Percentiles rank a stretch among this genome's conserved stretches.
These are phyloP conservation scores for Ranitomeya variabilis DNA, from an alignment of 2,113 vertebrate species.

Conservation along the genomic window DNA sequence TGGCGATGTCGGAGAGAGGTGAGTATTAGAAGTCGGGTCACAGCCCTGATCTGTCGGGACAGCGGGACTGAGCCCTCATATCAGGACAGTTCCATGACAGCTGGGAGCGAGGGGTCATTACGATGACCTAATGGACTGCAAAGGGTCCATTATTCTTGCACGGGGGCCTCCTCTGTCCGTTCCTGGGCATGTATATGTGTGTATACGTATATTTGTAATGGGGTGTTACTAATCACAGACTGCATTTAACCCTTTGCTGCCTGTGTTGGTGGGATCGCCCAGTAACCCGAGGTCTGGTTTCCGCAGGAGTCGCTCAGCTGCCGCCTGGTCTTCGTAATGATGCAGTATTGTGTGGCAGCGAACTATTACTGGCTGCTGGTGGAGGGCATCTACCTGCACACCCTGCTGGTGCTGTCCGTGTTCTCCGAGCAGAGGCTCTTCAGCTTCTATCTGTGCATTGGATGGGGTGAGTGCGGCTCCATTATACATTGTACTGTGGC, in stretches of 20 bases:
- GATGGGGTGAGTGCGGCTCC: slow-evolving; percentile 85
- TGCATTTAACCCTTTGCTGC: neutral
- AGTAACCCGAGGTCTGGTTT: neutral
- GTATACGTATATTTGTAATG: no score
- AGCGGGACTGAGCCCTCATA: no score
- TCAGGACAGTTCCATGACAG: no score
- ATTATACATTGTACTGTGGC: neutral
- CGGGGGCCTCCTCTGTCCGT: no score
- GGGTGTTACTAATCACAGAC: no score
- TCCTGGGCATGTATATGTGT: no score
- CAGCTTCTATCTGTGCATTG: slow-evolving; percentile 85
- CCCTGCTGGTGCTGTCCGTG: slow-evolving; percentile 84
- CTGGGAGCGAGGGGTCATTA: no score
- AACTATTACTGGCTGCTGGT: slow-evolving; percentile 98
- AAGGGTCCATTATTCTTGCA: no score
- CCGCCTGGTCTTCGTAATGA: slow-evolving; percentile 90
- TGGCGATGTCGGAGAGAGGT: no score
- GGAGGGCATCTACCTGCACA: slow-evolving; percentile 94
- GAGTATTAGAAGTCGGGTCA: no score
- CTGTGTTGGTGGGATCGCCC: neutral
- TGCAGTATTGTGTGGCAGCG: slow-evolving; percentile 96
- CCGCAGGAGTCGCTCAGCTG: slow-evolving; percentile 84
- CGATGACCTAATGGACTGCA: no score
- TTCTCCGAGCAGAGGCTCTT: slow-evolving; percentile 92
- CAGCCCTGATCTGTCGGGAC: no score